Evolutionary conservation across 2,888 invertebrate genomes (phyloP).

Genomic region (Pecten maximus): DNA sequence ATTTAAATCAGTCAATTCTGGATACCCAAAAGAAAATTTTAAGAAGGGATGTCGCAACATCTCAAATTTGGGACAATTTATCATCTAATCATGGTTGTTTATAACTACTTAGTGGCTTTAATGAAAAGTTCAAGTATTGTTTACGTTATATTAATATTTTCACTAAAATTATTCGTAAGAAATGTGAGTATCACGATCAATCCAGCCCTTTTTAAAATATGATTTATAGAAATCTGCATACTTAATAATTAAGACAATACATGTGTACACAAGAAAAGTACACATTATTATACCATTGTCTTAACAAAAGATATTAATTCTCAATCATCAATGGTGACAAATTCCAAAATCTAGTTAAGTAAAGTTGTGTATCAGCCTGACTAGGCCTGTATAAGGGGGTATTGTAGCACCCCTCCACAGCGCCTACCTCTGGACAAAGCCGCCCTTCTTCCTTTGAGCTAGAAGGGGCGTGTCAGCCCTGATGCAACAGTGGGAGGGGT

Average conservation of each 20-base stretch:
- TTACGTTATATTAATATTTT: too few species aligned
- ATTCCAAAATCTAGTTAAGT: neutral
- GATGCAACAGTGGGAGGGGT: neutral
- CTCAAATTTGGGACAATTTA: too few species aligned
- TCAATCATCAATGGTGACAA: neutral
- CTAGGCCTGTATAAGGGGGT: neutral
- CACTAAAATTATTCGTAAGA: too few species aligned
- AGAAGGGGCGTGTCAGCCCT: constrained; percentile 4
- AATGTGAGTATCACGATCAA: too few species aligned
- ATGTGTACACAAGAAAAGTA: neutral
- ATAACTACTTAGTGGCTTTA: neutral
- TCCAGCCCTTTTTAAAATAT: neutral
- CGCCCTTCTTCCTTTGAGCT: neutral
- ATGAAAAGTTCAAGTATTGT: too few species aligned
- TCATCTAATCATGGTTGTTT: too few species aligned
- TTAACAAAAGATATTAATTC: neutral
- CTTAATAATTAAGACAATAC: neutral
- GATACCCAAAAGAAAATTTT: too few species aligned
- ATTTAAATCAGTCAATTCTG: neutral
- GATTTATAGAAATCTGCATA: neutral
- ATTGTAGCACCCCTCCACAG: neutral
- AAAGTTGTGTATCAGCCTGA: neutral
- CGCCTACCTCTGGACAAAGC: neutral
- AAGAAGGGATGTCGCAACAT: too few species aligned
- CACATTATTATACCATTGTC: neutral